phyloP scores from a whole-genome alignment of 2,113 vertebrate genomes.

The Platichthys stellatus region DNA sequence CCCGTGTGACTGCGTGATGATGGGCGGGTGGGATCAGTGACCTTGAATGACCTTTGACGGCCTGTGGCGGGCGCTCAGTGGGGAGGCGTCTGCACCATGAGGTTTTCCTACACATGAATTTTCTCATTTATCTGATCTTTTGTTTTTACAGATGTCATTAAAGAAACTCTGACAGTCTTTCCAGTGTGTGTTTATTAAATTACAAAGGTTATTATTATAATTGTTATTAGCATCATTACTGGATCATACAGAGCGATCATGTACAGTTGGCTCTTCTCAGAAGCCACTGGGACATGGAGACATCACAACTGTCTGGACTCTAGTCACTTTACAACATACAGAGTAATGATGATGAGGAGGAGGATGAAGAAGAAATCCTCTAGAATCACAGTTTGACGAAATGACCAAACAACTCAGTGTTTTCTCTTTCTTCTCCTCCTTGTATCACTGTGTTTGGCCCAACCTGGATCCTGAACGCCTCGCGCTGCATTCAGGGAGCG shows the following conservation, averaged over 20 bases:
- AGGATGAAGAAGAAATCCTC: constrained; percentile 30
- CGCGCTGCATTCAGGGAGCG: not conserved
- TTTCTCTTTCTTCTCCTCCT: not conserved
- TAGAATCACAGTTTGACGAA: not conserved
- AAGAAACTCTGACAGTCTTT: constrained; percentile 39
- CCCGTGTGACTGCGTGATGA: too few species aligned
- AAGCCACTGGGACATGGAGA: constrained; percentile 38
- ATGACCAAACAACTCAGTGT: not conserved
- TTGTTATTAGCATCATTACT: constrained; percentile 57
- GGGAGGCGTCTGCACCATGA: too few species aligned
- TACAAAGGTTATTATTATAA: constrained; percentile 71
- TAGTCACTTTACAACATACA: constrained; percentile 62
- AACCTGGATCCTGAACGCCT: not conserved
- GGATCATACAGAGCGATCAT: constrained; percentile 57
- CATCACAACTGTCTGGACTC: constrained; percentile 53
- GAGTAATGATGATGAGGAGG: constrained; percentile 28
- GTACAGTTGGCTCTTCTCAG: constrained; percentile 34
- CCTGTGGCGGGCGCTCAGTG: too few species aligned
- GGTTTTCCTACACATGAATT: too few species aligned
- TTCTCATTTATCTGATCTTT: too few species aligned
- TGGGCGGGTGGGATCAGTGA: too few species aligned
- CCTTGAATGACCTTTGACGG: too few species aligned
- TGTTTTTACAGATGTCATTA: not conserved
- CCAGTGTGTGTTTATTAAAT: constrained; percentile 80
- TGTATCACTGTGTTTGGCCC: not conserved